Percentiles rank a stretch among this genome's conserved stretches.
Conservation (phyloP, 2,888 invertebrate genomes). For the Callyntrura sp. region DNA sequence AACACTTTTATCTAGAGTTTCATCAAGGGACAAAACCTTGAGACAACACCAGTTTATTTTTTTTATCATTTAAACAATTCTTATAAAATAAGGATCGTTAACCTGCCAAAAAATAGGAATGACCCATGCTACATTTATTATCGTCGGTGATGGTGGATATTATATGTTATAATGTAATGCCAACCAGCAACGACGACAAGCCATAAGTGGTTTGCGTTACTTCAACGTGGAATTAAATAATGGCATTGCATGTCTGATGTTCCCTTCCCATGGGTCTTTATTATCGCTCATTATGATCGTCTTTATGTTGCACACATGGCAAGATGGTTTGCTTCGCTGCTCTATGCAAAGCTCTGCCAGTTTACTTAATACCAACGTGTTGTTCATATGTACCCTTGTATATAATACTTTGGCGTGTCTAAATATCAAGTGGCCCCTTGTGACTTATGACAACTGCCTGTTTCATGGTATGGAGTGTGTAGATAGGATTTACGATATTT, state of each 20-base stretch:
- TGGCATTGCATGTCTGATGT: conserved; percentile 59
- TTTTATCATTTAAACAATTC: not conserved
- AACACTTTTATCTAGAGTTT: conserved; percentile 1
- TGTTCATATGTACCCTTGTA: not conserved
- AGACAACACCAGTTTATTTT: not conserved
- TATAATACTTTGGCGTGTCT: conserved; percentile 15
- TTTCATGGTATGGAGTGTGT: not conserved
- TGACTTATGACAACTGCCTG: not conserved
- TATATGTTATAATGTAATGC: not conserved
- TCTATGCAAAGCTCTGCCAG: not conserved
- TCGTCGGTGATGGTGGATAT: conserved; percentile 19
- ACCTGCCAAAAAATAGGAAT: conserved; percentile 66
- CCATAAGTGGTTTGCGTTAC: conserved; percentile 4
- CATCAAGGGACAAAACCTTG: conserved; percentile 42
- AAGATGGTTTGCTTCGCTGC: not conserved
- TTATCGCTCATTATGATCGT: conserved; percentile 28
- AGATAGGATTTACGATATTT: not conserved
- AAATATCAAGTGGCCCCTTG: not conserved
- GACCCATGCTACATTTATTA: conserved; percentile 32
- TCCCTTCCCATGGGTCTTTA: conserved; percentile 57
- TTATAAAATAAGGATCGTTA: conserved; percentile 62
- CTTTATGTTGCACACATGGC: conserved; percentile 29
- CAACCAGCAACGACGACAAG: not conserved
- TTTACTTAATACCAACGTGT: not conserved
- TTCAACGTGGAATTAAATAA: conserved; percentile 61